Percentiles rank a stretch among this genome's conserved stretches.
phyloP scores from a whole-genome alignment of 2,113 vertebrate species.

The Hippocampus barbouri region DNA sequence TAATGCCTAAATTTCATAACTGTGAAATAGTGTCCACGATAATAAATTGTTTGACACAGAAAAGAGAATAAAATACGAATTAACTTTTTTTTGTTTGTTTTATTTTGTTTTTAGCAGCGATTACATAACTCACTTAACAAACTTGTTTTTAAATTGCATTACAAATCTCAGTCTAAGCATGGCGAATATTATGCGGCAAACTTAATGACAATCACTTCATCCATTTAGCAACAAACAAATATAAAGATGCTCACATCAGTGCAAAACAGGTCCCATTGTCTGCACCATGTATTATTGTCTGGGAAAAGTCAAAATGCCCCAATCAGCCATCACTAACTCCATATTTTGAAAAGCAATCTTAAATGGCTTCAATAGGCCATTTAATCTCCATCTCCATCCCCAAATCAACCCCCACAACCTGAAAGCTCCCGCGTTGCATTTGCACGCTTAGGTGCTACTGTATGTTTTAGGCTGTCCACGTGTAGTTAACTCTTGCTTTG shows the following conservation, averaged over 20 bases:
- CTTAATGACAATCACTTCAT: conserved; percentile 2
- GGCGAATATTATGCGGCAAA: conserved; percentile 10
- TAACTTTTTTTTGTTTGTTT: neutral
- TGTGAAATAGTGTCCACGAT: conserved; percentile 17
- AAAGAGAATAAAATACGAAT: neutral
- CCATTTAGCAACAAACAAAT: conserved; percentile 10
- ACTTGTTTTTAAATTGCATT: conserved; percentile 5
- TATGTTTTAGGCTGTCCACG: conserved; percentile 30
- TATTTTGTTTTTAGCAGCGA: neutral
- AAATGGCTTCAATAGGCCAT: neutral
- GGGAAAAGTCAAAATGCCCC: conserved; percentile 38
- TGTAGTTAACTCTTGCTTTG: conserved; percentile 67
- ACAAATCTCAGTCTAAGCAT: conserved; percentile 6
- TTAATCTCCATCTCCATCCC: conserved; percentile 42
- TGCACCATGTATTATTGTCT: conserved; percentile 24
- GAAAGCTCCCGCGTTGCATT: conserved; percentile 26
- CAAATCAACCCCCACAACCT: conserved; percentile 22
- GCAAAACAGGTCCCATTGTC: conserved; percentile 18
- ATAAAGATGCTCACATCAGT: neutral
- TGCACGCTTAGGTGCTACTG: conserved; percentile 34
- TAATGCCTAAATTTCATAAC: conserved; percentile 28
- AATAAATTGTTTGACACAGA: conserved; percentile 14
- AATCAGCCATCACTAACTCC: conserved; percentile 39
- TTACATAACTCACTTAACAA: neutral
- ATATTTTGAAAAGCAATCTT: neutral